Evolutionary conservation across 2,888 invertebrate species (phyloP), one percentile per base, ranked within the genome.

Genomic region (Macropis europaea): DNA sequence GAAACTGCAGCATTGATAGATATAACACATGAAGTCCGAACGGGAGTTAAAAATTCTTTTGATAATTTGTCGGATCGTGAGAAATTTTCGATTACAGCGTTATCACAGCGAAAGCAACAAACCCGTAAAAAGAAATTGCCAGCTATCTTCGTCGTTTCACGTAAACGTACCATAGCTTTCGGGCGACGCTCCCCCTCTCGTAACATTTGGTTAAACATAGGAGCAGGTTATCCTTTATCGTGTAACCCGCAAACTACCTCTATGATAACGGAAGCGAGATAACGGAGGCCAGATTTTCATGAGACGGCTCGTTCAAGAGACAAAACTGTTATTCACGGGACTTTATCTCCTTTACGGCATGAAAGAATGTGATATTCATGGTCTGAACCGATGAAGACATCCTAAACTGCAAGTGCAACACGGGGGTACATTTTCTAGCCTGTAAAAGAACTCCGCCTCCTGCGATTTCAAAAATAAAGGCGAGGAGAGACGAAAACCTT

Each of bases 241-340:
- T 64, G 53, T 77, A 72, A 75, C 74, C 74, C 73, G 72, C 69
- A 59, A 72, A 77, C 68, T 52, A 62, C 63, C 67, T 43, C 66
- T 47, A 57, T 34, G 77, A 77, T 77, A 79, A 72, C 62, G 62
- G 30, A 32, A 40, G 11, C 17, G 42, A 77, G 77, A 79, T 75
- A 76, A 76, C 53, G 38, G 11, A 36, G 45, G 45, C 15, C 38
- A 57, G 62, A 66, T 68, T 73, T 78, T 67, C 67, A 43, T 77
- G 79, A 77, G 70, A 47, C 69, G 74, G 34, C 43, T 59, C 76
- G 64, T 76, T 78, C 61, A 72, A 36, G 30, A 59, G 68, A 82
- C 73, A 82, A 81, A 82, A 82, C 70, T 78, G 52, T 63, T 79
- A 82, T 82, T 82, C 82, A 82, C 57, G 60, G 15, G 19, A n/a